Percentiles rank a stretch among this genome's conserved stretches.
phyloP scores from a whole-genome alignment of 64 coral and sea anemone species.

The Actinia tenebrosa region DNA sequence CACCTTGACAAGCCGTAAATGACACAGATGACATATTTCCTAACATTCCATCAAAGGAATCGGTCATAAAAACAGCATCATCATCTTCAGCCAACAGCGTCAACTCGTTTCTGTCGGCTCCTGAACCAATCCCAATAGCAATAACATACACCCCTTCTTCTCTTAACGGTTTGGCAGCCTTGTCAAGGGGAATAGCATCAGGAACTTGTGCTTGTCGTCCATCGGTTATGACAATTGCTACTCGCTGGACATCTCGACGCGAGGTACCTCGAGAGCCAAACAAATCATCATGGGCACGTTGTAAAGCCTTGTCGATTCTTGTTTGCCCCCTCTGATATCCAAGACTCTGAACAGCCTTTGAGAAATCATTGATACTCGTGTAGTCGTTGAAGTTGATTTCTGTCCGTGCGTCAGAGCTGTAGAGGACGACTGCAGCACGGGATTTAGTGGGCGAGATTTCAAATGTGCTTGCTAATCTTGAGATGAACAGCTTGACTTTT shows the following conservation, averaged over 20 bases:
- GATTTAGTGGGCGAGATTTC: conserved; percentile 35
- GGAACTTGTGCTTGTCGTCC: conserved; percentile 17
- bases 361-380: conserved; percentile 36
- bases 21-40: conserved; percentile 11
- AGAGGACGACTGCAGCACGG: conserved; percentile 42
- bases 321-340: conserved; percentile 17
- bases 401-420: conserved; percentile 31
- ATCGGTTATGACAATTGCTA: conserved; percentile 46
- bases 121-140: conserved; percentile 32
- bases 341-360: conserved; percentile 15
- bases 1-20: conserved; percentile 1
- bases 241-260: conserved; percentile 18
- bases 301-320: conserved; percentile 45
- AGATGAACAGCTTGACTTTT: conserved; percentile 67
- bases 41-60: conserved; percentile 46
- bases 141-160: conserved; percentile 22
- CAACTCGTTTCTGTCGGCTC: conserved; percentile 20
- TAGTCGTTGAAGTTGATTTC: conserved; percentile 37
- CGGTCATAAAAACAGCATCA: conserved; percentile 55
- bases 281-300: conserved; percentile 15
- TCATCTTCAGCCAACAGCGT: conserved; percentile 10
- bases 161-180: conserved; percentile 16
- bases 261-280: conserved; percentile 25
- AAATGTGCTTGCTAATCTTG: conserved; percentile 58
- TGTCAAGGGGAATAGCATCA: conserved; percentile 17